Evolutionary conservation across 2,113 vertebrate genomes (phyloP).

Genomic region (Podarcis raffonei): DNA sequence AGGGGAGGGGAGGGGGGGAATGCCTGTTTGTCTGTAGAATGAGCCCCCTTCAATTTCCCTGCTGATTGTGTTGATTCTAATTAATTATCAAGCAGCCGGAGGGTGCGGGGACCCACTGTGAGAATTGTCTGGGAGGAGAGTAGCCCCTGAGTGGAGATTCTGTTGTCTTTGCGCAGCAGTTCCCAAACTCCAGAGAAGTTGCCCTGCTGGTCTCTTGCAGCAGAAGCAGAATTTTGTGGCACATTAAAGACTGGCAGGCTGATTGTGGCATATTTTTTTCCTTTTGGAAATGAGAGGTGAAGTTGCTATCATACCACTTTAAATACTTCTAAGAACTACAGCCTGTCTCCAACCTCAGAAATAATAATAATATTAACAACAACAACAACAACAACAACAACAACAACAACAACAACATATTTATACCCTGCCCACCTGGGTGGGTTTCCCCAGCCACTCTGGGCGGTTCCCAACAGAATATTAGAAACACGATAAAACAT

Average conservation of each 20-base stretch:
- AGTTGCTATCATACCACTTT: no score
- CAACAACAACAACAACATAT: no score
- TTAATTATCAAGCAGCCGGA: not conserved
- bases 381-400: no score
- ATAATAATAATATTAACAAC: no score
- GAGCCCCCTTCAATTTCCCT: not conserved
- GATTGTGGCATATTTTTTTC: not conserved
- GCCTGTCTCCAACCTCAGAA: not conserved
- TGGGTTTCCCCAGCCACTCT: no score
- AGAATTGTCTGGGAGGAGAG: not conserved
- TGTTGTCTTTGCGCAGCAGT: not conserved
- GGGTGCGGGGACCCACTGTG: not conserved
- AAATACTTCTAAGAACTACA: no score
- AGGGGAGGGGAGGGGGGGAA: not conserved
- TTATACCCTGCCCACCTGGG: no score
- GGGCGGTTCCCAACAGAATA: no score
- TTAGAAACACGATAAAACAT: no score
- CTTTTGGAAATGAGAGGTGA: not conserved
- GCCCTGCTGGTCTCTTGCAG: not conserved
- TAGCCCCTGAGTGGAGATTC: not conserved
- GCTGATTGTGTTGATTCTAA: slow-evolving; percentile 24
- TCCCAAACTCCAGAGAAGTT: no score
- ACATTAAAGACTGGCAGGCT: not conserved
- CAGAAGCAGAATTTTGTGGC: not conserved
- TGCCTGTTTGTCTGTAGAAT: slow-evolving; percentile 21